phyloP scores from a whole-genome alignment of 2,888 invertebrate species.

The Tortrix viridana region DNA sequence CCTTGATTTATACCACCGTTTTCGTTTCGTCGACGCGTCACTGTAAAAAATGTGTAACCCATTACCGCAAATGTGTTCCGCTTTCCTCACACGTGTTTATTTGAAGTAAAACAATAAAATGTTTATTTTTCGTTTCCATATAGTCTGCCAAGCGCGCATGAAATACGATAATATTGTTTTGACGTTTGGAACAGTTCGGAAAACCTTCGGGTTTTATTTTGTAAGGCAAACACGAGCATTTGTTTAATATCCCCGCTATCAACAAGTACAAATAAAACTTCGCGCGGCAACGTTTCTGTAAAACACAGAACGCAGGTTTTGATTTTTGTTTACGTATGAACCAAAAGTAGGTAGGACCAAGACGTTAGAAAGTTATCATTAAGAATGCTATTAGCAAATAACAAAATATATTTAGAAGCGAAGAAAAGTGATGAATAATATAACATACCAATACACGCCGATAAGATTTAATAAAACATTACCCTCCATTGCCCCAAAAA shows the following conservation, averaged over 20 bases:
- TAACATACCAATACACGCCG: too few relatives aligned
- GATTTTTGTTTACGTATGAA: too few relatives aligned
- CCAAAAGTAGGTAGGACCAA: too few relatives aligned
- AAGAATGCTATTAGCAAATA: too few relatives aligned
- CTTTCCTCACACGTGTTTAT: slow-evolving; percentile 24
- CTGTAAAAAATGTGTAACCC: slow-evolving; percentile 21
- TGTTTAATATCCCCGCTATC: slow-evolving; percentile 23
- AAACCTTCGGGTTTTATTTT: slow-evolving; percentile 31
- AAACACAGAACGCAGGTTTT: not conserved
- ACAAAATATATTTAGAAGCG: too few relatives aligned
- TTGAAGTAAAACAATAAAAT: slow-evolving; percentile 35
- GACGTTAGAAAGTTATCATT: too few relatives aligned
- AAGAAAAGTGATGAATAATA: too few relatives aligned
- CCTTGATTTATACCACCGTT: not conserved
- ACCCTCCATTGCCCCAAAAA: too few relatives aligned
- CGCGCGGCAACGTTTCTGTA: not conserved
- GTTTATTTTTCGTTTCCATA: slow-evolving; percentile 30
- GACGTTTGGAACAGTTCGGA: slow-evolving; percentile 12
- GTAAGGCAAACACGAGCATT: slow-evolving; percentile 24
- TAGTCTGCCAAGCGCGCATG: slow-evolving; percentile 25
- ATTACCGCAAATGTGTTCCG: slow-evolving; percentile 28
- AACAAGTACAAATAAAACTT: slow-evolving; percentile 19
- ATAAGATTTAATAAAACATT: too few relatives aligned
- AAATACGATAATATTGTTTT: slow-evolving; percentile 32
- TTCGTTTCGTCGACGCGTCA: not conserved